Evolutionary conservation across 2,888 invertebrate species (phyloP).

Genomic region (Lasius fuliginosus): DNA sequence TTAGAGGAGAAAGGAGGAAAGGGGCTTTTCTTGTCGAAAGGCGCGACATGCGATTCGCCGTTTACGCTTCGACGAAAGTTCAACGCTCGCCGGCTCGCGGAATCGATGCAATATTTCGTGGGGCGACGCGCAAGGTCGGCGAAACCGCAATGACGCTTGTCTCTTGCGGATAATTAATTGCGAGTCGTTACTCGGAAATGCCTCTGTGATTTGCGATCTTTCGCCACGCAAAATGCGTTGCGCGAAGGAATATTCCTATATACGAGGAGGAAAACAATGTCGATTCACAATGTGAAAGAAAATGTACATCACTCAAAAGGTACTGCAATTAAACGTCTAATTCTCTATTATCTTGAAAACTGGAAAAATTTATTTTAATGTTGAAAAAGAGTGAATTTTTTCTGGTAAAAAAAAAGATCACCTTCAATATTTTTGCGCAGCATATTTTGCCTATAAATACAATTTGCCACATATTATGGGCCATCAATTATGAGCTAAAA

Average conservation of each 20-base stretch:
- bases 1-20: neutral
- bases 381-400: neutral
- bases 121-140: constrained; percentile 48
- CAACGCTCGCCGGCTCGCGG: constrained; percentile 37
- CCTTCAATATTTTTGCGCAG: neutral
- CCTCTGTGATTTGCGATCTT: constrained; percentile 20
- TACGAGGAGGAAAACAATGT: neutral
- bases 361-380: neutral
- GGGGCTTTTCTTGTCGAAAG: neutral
- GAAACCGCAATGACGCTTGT: constrained; percentile 32
- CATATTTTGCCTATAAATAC: constrained; percentile 65
- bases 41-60: constrained; percentile 30
- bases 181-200: constrained; percentile 28
- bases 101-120: constrained; percentile 36
- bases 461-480: neutral
- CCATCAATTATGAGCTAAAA: neutral
- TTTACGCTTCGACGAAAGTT: constrained; percentile 37
- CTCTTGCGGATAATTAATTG: constrained; percentile 21
- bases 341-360: neutral
- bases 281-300: neutral
- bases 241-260: constrained; percentile 39
- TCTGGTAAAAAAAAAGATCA: neutral
- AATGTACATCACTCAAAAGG: neutral
- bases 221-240: neutral
- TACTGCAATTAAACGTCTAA: neutral